A percentile compares a stretch with the other conserved stretches of the same genome.
These are phyloP conservation scores for Zaprionus lineosus DNA, from an alignment of 2,888 invertebrate species.

Conservation along the genomic window DNA sequence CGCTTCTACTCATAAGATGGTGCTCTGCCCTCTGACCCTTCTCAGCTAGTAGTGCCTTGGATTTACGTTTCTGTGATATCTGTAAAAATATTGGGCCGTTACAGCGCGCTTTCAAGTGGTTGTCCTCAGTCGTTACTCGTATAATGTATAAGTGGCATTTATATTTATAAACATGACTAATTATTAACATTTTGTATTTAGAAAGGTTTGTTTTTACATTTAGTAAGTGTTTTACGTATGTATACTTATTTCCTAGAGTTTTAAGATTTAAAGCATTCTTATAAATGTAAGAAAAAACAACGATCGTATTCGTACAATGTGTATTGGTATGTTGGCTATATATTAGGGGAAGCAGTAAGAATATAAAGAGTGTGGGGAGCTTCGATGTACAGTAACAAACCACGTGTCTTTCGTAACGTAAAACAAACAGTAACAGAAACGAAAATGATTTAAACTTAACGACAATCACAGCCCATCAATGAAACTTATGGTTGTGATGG, in stretches of 20 bases:
- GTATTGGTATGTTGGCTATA: constrained; percentile 30
- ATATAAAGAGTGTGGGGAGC: constrained; percentile 33
- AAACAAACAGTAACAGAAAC: constrained; percentile 46
- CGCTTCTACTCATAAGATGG: constrained; percentile 88
- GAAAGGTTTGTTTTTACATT: constrained; percentile 56
- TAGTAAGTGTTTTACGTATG: constrained; percentile 50
- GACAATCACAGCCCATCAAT: constrained; percentile 56
- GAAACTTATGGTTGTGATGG: constrained; percentile 79
- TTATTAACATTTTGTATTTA: constrained; percentile 53
- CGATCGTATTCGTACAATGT: constrained; percentile 33
- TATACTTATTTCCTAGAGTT: constrained; percentile 59
- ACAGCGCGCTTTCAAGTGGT: constrained; percentile 14
- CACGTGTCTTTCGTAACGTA: constrained; percentile 44
- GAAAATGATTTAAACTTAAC: constrained; percentile 38
- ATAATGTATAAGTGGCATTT: constrained; percentile 60
- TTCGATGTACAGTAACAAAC: constrained; percentile 67
- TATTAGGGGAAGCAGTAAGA: constrained; percentile 59
- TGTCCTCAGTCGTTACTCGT: constrained; percentile 13
- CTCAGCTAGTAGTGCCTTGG: constrained; percentile 35
- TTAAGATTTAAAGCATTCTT: constrained; percentile 50
- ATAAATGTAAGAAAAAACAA: constrained; percentile 71
- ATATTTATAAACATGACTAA: constrained; percentile 36
- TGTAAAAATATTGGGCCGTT: constrained; percentile 44
- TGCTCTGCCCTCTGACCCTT: not conserved
- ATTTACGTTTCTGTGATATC: constrained; percentile 76